Base-by-base conservation (phyloP, 2,797 vertebrate genomes). In the Tragopan temminckii region DNA sequence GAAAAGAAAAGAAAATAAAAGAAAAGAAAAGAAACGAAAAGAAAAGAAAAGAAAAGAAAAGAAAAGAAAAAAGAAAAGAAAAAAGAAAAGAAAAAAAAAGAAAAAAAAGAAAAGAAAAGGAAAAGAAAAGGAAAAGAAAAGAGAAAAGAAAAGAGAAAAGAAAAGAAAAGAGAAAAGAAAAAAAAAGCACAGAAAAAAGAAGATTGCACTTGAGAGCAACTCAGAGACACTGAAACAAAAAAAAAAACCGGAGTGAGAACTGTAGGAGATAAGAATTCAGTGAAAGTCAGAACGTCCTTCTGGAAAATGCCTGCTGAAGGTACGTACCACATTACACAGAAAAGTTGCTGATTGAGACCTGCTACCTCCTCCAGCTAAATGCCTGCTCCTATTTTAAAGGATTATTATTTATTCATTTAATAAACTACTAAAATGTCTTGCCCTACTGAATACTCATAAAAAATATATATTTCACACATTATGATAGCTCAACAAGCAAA, bases 191-290 rank as follows among this genome's bases (percentile, higher is more conserved):
- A n/a, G n/a, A n/a, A n/a, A n/a, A n/a, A n/a, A n/a, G n/a, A n/a
- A n/a, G 9, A 62, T 21, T 72, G 81, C 78, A 93, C 89, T 61
- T 92, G 89, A 20, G 70, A 42, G 76, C 64, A 85, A 40, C 21
- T 18, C 64, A 53, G 43, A 59, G 58, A 88, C 66, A 59, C 35
- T 45, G 55, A 76, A 88, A 36, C 16, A 93, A 80, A 16, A 82
- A 94, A 90, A 85, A 16, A 82, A 94, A 90, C 83, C 48, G n/a
- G 46, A 94, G 20, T 6, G 20, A 72, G 55, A 94, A 45, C 17
- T 64, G 16, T 11, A 58, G 62, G 29, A 85, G 9, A 69, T 18
- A 61, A 25, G 23, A 80, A 24, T 40, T 88, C 23, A 55, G 15
- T 76, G 55, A 83, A 50, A 80, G 20, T 13, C 45, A 20, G 4